Evolutionary conservation across 2,113 vertebrate species (phyloP).

Genomic region (Empidonax traillii): DNA sequence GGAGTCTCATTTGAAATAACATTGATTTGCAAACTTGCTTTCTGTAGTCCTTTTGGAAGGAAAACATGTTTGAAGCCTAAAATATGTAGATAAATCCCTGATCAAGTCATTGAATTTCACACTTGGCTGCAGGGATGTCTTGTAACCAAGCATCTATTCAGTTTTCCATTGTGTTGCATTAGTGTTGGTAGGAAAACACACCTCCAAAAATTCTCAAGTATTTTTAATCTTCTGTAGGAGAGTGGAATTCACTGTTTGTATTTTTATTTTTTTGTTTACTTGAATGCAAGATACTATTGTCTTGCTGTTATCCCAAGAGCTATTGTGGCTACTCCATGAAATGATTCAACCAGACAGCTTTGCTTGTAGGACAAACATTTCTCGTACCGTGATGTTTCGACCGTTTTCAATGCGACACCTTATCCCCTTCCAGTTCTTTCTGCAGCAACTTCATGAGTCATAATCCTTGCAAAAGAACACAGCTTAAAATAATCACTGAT

Average conservation of each 20-base stretch:
- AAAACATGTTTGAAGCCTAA: background rate
- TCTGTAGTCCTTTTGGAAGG: background rate
- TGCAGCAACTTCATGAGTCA: constrained; percentile 53
- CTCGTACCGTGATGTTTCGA: background rate
- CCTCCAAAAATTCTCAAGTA: background rate
- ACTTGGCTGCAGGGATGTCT: background rate
- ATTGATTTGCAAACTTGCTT: background rate
- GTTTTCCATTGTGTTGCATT: background rate
- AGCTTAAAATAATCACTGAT: constrained; percentile 62
- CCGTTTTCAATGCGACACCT: constrained; percentile 42
- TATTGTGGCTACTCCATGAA: background rate
- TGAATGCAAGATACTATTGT: background rate
- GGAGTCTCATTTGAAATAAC: background rate
- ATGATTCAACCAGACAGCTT: constrained; percentile 25
- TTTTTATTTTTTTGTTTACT: background rate
- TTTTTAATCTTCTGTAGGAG: background rate
- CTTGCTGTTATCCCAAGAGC: constrained; percentile 25
- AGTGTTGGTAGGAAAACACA: background rate
- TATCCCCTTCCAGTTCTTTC: background rate
- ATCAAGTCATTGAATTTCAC: background rate
- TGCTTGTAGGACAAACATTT: constrained; percentile 20
- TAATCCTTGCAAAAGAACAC: constrained; percentile 52
- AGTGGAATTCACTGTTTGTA: background rate
- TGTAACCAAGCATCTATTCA: background rate
- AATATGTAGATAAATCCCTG: background rate